A percentile compares a stretch with the other conserved stretches of the same genome.
Evolutionary conservation across 2,113 vertebrate genomes (phyloP).

Genomic region (Stegostoma tigrinum): DNA sequence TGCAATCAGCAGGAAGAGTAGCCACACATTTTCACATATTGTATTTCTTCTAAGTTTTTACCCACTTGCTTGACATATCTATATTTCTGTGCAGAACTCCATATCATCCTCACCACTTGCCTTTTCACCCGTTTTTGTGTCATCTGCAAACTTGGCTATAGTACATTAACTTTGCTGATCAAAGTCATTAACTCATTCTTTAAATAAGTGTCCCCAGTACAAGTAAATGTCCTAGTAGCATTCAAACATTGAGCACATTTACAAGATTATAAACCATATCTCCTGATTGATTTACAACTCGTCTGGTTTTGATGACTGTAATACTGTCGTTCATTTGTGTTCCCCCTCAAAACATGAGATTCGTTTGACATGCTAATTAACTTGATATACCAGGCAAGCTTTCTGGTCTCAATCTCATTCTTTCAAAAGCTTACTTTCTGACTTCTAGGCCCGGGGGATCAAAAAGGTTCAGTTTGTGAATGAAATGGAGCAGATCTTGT

Average conservation of each 20-base stretch:
- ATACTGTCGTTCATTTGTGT: background rate
- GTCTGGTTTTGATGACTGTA: background rate
- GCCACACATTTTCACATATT: too few relatives aligned
- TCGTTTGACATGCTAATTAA: background rate
- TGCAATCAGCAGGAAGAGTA: too few relatives aligned
- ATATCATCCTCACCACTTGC: too few relatives aligned
- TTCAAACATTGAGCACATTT: background rate
- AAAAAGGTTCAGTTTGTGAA: background rate
- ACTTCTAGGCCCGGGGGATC: background rate
- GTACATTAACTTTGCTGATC: too few relatives aligned
- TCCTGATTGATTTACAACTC: background rate
- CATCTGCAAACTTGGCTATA: too few relatives aligned
- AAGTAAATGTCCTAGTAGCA: too few relatives aligned
- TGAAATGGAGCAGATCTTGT: background rate
- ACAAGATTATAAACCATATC: background rate
- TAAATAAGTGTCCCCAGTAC: too few relatives aligned
- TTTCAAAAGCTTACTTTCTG: background rate
- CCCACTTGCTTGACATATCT: too few relatives aligned
- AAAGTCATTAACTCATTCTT: too few relatives aligned
- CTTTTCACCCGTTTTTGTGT: too few relatives aligned
- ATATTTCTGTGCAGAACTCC: too few relatives aligned
- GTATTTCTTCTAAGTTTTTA: too few relatives aligned
- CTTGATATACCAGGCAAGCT: background rate
- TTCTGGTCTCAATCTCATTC: background rate
- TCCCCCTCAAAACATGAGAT: background rate